Evolutionary conservation across 2,888 invertebrate genomes (phyloP).

Genomic region (Eristalis pertinax): DNA sequence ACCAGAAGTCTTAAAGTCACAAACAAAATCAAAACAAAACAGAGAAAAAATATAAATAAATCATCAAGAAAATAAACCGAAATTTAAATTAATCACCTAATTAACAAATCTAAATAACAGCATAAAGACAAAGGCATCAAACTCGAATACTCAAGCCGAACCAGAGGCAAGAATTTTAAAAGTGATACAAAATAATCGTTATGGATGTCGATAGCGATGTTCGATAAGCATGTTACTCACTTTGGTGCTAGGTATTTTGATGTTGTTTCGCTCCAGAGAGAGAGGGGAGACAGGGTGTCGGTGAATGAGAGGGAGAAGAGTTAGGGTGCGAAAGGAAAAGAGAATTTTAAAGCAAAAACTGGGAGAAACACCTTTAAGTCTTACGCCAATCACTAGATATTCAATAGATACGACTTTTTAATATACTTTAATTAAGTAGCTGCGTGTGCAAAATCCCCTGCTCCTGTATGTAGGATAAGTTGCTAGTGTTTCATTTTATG

Average conservation of each 20-base stretch:
- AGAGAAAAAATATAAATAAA: constrained; percentile 31
- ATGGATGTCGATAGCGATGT: constrained; percentile 32
- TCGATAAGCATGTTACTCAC: constrained; percentile 31
- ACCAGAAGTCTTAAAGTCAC: neutral
- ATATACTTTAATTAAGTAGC: constrained; percentile 18
- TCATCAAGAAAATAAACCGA: constrained; percentile 36
- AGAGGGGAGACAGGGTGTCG: no score
- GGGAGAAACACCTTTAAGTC: constrained; percentile 31
- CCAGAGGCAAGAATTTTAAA: constrained; percentile 16
- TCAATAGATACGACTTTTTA: constrained; percentile 15
- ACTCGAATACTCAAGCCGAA: constrained; percentile 19
- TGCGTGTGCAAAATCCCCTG: constrained; percentile 4
- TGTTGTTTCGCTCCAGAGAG: neutral
- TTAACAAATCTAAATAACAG: constrained; percentile 43
- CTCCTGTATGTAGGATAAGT: neutral
- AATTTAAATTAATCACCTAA: constrained; percentile 43
- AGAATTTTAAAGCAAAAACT: neutral
- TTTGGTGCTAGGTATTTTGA: neutral
- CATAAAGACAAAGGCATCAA: constrained; percentile 30
- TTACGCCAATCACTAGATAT: constrained; percentile 27
- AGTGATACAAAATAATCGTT: constrained; percentile 52
- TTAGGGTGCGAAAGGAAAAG: neutral
- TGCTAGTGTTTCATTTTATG: neutral
- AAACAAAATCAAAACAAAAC: constrained; percentile 8
- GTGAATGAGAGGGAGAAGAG: no score